These are phyloP conservation scores for Poeciliopsis gracilis DNA, from an alignment of 2,797 vertebrate species.

Conservation along the genomic window DNA sequence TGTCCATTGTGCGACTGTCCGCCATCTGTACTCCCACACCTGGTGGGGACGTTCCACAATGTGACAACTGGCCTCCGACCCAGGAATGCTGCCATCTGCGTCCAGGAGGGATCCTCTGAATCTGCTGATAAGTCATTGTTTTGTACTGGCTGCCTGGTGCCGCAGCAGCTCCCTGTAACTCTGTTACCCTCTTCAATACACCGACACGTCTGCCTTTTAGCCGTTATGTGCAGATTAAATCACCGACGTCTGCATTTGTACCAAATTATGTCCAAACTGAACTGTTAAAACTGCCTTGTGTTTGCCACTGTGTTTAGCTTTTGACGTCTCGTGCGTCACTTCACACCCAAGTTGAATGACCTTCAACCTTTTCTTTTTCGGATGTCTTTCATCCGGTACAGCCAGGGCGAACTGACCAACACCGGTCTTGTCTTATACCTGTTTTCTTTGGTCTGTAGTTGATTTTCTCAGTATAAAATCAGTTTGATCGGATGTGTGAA, in stretches of 20 bases:
- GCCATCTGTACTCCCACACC: not conserved
- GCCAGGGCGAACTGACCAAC: not conserved
- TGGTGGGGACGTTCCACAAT: not conserved
- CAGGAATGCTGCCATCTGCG: not conserved
- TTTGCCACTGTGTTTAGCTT: not conserved
- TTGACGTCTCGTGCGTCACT: not conserved
- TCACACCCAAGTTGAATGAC: not conserved
- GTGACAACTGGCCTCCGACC: not conserved
- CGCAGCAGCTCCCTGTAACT: not conserved
- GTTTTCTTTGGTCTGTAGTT: not conserved
- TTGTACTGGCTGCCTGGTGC: not conserved
- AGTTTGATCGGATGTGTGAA: not conserved
- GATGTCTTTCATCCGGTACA: not conserved
- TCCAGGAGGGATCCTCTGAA: not conserved
- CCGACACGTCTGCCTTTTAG: not conserved
- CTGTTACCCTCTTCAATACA: not conserved
- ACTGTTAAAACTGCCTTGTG: not conserved
- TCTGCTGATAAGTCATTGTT: not conserved
- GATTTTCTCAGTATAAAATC: not conserved
- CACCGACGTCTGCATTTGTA: not conserved
- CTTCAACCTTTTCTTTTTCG: not conserved
- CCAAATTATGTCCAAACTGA: not conserved
- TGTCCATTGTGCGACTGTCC: not conserved
- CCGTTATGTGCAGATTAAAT: too few species aligned
- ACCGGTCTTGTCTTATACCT: not conserved